Percentiles rank a stretch among this genome's conserved stretches.
Evolutionary conservation across 2,888 invertebrate genomes (phyloP).

Genomic region (Drosophila neutralis): DNA sequence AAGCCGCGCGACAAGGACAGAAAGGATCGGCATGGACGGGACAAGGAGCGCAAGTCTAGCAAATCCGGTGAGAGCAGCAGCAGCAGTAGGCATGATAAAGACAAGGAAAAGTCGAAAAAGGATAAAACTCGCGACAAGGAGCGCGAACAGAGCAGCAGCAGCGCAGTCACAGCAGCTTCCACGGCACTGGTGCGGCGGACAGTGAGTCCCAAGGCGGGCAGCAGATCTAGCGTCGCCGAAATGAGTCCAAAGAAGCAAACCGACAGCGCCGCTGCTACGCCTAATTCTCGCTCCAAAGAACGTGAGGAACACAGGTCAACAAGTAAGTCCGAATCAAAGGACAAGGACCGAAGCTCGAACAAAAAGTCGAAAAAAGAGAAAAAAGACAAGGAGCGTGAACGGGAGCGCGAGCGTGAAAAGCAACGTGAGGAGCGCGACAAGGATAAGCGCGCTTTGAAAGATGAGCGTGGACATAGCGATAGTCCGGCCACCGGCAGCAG

Average conservation of each 20-base stretch:
- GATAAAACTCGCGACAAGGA: slow-evolving; percentile 87
- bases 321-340: slow-evolving; percentile 65
- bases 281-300: slow-evolving; percentile 69
- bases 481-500: slow-evolving; percentile 45
- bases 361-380: slow-evolving; percentile 86
- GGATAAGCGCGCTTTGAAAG: slow-evolving; percentile 69
- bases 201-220: slow-evolving; percentile 64
- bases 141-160: slow-evolving; percentile 82
- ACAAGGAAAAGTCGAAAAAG: slow-evolving; percentile 85
- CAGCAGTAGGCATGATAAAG: slow-evolving; percentile 84
- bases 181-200: slow-evolving; percentile 58
- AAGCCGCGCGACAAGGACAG: slow-evolving; percentile 86
- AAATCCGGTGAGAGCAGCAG: slow-evolving; percentile 83
- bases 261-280: slow-evolving; percentile 39
- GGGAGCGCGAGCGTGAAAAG: slow-evolving; percentile 86
- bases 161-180: slow-evolving; percentile 22
- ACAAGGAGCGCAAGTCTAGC: slow-evolving; percentile 85
- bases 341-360: slow-evolving; percentile 79
- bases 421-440: slow-evolving; percentile 82
- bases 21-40: slow-evolving; percentile 86
- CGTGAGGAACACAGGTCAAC: slow-evolving; percentile 66
- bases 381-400: slow-evolving; percentile 87
- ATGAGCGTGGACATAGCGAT: slow-evolving; percentile 58
- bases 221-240: slow-evolving; percentile 53
- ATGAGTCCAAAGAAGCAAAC: slow-evolving; percentile 65